Evolutionary conservation across 2,113 vertebrate genomes (phyloP).

Genomic region (Ictalurus punctatus): DNA sequence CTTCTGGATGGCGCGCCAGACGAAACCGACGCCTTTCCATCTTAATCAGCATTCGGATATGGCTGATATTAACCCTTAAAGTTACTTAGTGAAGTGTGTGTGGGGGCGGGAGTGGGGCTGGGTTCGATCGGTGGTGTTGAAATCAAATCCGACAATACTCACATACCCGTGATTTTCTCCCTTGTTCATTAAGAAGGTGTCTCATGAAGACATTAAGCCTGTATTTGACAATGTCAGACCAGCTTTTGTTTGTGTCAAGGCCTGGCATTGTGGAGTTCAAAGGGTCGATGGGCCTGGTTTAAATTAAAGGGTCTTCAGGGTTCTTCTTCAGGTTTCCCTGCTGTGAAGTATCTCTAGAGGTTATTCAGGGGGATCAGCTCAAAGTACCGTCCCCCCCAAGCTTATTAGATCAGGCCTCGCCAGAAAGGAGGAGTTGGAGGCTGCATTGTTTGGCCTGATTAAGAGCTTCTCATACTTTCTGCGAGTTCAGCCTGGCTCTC

Average conservation of each 20-base stretch:
- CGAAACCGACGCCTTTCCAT: not conserved
- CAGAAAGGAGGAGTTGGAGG: constrained; percentile 65
- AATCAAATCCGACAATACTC: constrained; percentile 29
- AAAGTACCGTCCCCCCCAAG: constrained; percentile 15
- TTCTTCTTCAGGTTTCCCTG: constrained; percentile 56
- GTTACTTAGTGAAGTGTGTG: not conserved
- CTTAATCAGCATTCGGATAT: not conserved
- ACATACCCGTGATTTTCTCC: constrained; percentile 30
- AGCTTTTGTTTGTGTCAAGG: constrained; percentile 59
- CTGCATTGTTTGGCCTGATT: constrained; percentile 76
- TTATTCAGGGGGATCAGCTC: constrained; percentile 70
- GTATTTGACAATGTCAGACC: constrained; percentile 54
- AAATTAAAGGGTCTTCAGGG: constrained; percentile 59
- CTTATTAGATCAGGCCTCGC: constrained; percentile 72
- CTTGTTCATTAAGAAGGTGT: constrained; percentile 47
- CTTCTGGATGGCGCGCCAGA: not conserved
- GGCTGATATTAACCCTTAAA: constrained; percentile 24
- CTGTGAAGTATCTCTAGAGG: constrained; percentile 63
- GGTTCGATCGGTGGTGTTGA: not conserved
- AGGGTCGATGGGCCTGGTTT: constrained; percentile 56
- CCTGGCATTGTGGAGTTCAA: constrained; percentile 44
- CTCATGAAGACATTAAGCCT: constrained; percentile 68
- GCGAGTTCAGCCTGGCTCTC: constrained; percentile 44
- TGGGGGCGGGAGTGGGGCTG: too few relatives aligned
- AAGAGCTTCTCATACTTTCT: constrained; percentile 75